phyloP scores from a whole-genome alignment of 1,140 invertebrate genomes.

The Platorchestia sp. region DNA sequence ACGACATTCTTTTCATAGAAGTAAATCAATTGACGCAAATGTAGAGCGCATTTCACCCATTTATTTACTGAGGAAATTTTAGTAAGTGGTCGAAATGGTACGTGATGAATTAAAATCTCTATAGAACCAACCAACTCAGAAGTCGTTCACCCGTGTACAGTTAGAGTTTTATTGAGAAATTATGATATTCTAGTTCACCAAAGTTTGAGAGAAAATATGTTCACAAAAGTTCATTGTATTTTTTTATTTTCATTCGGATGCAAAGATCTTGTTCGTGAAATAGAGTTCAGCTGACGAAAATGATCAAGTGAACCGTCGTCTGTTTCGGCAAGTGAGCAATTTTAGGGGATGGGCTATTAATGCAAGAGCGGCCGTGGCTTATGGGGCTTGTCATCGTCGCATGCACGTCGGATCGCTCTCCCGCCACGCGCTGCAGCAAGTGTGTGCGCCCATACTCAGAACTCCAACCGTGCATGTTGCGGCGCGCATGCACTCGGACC shows the following conservation, averaged over 20 bases:
- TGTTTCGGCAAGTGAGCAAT: too few species aligned
- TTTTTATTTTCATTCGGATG: neutral
- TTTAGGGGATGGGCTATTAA: neutral
- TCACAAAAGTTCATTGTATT: neutral
- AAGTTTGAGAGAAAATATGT: neutral
- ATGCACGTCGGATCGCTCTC: neutral
- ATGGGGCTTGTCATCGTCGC: neutral
- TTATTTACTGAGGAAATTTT: neutral
- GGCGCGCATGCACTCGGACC: neutral
- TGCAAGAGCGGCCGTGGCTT: neutral
- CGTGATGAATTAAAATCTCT: neutral
- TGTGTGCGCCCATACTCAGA: neutral
- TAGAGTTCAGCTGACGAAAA: too few species aligned
- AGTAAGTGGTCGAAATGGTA: neutral
- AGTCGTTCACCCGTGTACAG: neutral
- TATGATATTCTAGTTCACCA: neutral
- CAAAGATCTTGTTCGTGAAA: neutral
- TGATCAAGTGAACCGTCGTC: too few species aligned
- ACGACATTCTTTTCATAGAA: neutral
- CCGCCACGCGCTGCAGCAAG: neutral
- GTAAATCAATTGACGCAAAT: neutral
- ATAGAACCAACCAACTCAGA: neutral
- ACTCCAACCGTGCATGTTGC: neutral
- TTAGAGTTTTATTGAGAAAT: neutral
- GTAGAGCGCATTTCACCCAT: neutral